phyloP scores from a whole-genome alignment of 2,113 vertebrate genomes.

The Phaethornis superciliosus region DNA sequence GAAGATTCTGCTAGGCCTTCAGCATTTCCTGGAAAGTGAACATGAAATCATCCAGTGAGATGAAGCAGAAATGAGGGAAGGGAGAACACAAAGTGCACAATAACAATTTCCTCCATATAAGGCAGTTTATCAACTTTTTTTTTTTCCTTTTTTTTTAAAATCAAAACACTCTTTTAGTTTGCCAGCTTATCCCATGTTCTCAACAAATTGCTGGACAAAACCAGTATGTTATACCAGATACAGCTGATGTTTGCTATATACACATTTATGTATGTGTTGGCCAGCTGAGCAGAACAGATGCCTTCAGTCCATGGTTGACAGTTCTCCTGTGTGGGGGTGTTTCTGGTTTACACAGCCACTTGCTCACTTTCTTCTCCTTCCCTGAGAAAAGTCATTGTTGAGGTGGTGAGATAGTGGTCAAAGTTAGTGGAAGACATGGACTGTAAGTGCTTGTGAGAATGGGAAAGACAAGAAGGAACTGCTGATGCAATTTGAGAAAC shows the following conservation, averaged over 20 bases:
- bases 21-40: background rate
- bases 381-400: background rate
- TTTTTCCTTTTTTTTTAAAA: background rate
- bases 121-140: background rate
- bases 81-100: background rate
- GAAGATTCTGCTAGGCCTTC: background rate
- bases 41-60: accelerated
- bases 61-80: background rate
- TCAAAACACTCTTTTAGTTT: background rate
- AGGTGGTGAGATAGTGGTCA: background rate
- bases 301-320: background rate
- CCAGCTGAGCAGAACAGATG: background rate
- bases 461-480: background rate
- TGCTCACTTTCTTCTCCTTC: background rate
- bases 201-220: background rate
- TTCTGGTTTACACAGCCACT: background rate
- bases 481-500: background rate
- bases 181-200: background rate
- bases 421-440: accelerated
- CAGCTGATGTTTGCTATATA: background rate
- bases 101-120: background rate
- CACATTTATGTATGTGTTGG: background rate
- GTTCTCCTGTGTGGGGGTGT: background rate
- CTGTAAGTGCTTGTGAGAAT: background rate
- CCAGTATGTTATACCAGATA: background rate